Conservation (phyloP, 2,113 vertebrate genomes). For the Gorilla gorilla region DNA sequence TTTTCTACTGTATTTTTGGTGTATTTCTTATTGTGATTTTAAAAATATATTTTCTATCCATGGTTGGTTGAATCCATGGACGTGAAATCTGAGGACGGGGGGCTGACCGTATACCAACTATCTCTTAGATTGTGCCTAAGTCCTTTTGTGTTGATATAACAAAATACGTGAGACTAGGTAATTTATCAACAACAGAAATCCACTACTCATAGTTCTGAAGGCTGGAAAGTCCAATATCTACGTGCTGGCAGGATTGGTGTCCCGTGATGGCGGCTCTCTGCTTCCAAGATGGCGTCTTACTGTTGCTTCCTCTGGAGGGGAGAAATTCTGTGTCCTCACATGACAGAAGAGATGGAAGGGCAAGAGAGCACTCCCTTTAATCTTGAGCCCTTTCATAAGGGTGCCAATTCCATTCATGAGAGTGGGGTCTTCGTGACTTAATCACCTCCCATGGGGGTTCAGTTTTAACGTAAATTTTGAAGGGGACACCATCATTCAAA, state of each 20-base stretch:
- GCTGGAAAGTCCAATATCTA: neutral
- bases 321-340: neutral
- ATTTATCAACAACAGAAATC: neutral
- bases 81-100: neutral
- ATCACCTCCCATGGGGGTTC: no score
- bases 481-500: neutral
- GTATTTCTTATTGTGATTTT: neutral
- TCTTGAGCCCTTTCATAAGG: neutral
- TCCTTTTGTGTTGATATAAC: neutral
- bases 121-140: neutral
- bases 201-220: neutral
- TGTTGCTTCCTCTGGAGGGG: neutral
- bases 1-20: neutral
- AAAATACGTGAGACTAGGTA: neutral
- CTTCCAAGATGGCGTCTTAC: neutral
- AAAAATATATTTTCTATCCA: neutral
- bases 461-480: neutral
- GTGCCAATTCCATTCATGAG: no score
- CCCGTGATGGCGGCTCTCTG: neutral
- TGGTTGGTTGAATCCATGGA: neutral
- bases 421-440: neutral
- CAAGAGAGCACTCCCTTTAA: neutral
- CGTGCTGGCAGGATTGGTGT: neutral
- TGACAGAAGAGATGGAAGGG: neutral
- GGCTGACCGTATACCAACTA: neutral